Evolutionary conservation across 2,797 vertebrate species (phyloP).

Genomic region (Hippocampus kuda): DNA sequence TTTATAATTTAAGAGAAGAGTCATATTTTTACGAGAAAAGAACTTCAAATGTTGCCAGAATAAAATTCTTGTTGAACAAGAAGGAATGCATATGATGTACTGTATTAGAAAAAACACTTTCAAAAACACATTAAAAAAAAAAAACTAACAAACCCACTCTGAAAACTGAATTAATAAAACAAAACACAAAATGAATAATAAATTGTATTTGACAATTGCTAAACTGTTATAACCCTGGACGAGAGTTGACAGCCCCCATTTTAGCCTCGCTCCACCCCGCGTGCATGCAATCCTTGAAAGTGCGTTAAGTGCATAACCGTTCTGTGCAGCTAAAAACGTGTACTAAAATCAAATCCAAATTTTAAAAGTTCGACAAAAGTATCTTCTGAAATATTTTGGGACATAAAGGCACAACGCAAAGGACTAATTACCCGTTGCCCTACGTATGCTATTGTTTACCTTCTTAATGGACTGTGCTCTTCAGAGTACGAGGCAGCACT

Average conservation of each 20-base stretch:
- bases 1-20: neutral
- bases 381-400: slow-evolving; percentile 3
- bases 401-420: neutral
- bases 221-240: no score
- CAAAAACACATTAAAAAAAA: neutral
- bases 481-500: slow-evolving; percentile 34
- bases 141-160: no score
- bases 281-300: no score
- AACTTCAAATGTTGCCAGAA: neutral
- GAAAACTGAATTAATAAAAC: no score
- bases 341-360: neutral
- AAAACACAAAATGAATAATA: no score
- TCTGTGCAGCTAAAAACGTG: no score
- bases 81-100: neutral
- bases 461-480: slow-evolving; percentile 66
- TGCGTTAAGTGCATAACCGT: no score
- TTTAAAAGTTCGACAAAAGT: neutral
- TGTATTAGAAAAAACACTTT: neutral
- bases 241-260: no score
- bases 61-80: neutral
- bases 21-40: neutral
- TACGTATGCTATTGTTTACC: slow-evolving; percentile 56
- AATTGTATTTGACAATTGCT: no score
- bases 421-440: slow-evolving; percentile 15
- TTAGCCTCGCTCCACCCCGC: no score